Percentiles rank a stretch among this genome's conserved stretches.
These are phyloP conservation scores for Dendrocincla fuliginosa DNA, from an alignment of 2,797 vertebrate genomes.

Conservation along the genomic window DNA sequence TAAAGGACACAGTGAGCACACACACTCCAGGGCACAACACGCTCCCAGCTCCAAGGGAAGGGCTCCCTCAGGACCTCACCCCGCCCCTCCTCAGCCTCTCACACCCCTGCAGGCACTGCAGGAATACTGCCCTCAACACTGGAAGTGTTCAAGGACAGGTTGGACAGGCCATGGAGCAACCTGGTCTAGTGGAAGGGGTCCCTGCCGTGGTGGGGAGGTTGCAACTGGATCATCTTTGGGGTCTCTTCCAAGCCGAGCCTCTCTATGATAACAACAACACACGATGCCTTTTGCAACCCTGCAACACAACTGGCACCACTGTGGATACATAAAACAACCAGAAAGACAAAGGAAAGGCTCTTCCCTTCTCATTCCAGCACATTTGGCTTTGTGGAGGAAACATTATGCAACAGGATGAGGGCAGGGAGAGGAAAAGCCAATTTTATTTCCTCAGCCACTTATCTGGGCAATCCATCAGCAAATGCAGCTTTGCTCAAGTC, in stretches of 20 bases:
- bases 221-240: neutral
- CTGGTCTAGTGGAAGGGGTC: neutral
- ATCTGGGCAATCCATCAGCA: neutral
- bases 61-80: neutral
- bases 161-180: neutral
- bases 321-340: neutral
- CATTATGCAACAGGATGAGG: neutral
- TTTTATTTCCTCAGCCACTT: neutral
- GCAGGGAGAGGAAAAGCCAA: neutral
- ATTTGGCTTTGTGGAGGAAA: neutral
- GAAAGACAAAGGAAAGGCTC: neutral
- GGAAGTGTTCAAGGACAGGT: neutral
- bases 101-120: neutral
- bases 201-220: neutral
- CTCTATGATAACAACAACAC: neutral
- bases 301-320: neutral
- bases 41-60: neutral
- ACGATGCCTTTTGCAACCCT: fast-evolving
- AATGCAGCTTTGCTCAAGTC: neutral
- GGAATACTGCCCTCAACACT: neutral
- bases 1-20: neutral
- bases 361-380: neutral
- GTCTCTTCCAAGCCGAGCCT: neutral
- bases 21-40: neutral
- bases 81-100: neutral